Base-by-base conservation (phyloP, 2,113 vertebrate genomes). In the Martes martes region DNA sequence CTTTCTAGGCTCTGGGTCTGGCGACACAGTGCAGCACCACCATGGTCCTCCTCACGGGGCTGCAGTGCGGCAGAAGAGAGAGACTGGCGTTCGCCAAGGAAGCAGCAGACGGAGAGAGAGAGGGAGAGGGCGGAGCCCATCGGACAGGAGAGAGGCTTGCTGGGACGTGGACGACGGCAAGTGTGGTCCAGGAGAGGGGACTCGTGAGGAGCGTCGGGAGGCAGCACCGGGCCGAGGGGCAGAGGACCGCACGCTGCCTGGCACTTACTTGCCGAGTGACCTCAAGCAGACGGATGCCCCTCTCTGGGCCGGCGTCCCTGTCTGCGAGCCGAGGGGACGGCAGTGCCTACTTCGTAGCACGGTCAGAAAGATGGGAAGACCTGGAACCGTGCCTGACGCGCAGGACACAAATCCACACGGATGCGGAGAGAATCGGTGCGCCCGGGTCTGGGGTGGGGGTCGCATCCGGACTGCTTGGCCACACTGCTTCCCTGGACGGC, bases 371-470 rank as follows among this genome's bases (percentile, higher is more conserved):
- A 69, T 3, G 7, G 39, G 5, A 36, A 28, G 57, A 36, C 59
- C 45, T 7, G 19, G 89, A 10, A 2, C 8, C 0, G 7, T 16
- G 13, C 8, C 61, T 11, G 26, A 33, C 24, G 3, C 4, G 0
- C 8, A 11, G 11, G 33, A 36, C n/a, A 2, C 50, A 19, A 55
- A 14, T 31, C 5, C 13, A 7, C n/a, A 2, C 7, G 9, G 14
- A 71, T 5, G 28, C 65, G n/a, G 36, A 92, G 36, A 19, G 16
- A 0, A 13, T 0, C 0, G 1, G 28, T 2, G 63, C 0, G 1
- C 63, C 33, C 4, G 33, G 89, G 3, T 21, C 50, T 2, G 0
- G 14, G 13, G 11, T 4, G 19, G 1, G 52, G 15, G 6, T 2
- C 11, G 3, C 2, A 3, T 21, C 42, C 23, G 7, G 4, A 33